Percentiles rank a stretch among this genome's conserved stretches.
Conservation (phyloP, 1,140 invertebrate genomes). For the Zaprionus africanus region DNA sequence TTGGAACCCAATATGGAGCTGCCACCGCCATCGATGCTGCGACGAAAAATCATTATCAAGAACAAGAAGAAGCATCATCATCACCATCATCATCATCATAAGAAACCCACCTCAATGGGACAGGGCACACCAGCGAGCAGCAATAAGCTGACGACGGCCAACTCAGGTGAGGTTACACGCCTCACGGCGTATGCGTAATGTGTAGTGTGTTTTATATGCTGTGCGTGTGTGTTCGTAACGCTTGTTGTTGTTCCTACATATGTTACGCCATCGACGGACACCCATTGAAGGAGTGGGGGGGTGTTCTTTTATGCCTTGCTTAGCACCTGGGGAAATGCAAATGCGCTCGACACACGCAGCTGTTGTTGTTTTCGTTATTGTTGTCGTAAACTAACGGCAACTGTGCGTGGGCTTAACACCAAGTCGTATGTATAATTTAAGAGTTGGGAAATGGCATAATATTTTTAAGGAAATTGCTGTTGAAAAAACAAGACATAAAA, state of each 20-base stretch:
- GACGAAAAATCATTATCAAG: conserved; percentile 98
- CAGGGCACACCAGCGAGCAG: conserved; percentile 60
- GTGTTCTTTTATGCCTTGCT: conserved; percentile 1
- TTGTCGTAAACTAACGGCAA: conserved; percentile 1
- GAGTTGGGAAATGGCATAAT: conserved; percentile 4
- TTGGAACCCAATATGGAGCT: conserved; percentile 91
- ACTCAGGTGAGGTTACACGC: conserved; percentile 72
- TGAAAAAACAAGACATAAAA: neutral
- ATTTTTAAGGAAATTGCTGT: neutral
- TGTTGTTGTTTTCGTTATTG: conserved; percentile 31
- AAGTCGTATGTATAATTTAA: neutral
- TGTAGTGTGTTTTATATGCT: conserved; percentile 10
- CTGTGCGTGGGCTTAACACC: neutral
- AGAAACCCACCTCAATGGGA: conserved; percentile 60
- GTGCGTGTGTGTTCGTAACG: conserved; percentile 27
- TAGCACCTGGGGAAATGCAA: conserved; percentile 58
- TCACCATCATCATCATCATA: conserved; percentile 88
- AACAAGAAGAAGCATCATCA: conserved; percentile 99
- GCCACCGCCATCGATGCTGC: conserved; percentile 93
- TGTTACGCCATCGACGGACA: conserved; percentile 33
- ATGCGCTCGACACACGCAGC: conserved; percentile 64
- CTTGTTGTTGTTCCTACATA: conserved; percentile 40
- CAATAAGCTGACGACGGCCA: conserved; percentile 78
- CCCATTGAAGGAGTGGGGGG: neutral
- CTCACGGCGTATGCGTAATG: conserved; percentile 24